Percentiles rank a stretch among this genome's conserved stretches.
phyloP scores from a whole-genome alignment of 2,888 invertebrate species.

The Apamea crenata region DNA sequence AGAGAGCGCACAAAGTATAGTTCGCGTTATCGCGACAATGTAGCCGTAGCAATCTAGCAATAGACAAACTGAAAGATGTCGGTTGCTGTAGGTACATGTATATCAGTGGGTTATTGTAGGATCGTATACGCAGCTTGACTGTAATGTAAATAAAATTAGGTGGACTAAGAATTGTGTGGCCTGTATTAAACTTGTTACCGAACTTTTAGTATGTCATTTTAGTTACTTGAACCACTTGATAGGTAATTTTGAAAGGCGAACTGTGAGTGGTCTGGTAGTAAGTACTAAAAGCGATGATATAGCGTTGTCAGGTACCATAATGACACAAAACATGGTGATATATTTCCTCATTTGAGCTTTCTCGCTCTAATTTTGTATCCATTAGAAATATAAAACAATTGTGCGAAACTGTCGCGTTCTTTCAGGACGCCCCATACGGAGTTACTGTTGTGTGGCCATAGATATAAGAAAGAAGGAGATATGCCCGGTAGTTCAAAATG shows the following conservation, averaged over 20 bases:
- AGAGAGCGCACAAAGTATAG: too few relatives aligned
- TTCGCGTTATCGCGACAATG: too few relatives aligned
- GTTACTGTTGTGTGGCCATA: slow-evolving; percentile 67
- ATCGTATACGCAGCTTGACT: slow-evolving; percentile 92
- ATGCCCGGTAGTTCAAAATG: too few relatives aligned
- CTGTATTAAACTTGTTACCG: not conserved
- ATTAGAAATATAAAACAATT: slow-evolving; percentile 72
- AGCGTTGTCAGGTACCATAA: too few relatives aligned
- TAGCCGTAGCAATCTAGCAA: too few relatives aligned
- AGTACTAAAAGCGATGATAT: not conserved
- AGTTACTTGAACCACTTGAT: not conserved
- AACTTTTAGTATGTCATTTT: not conserved
- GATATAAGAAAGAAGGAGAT: too few relatives aligned
- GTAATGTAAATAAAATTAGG: slow-evolving; percentile 78
- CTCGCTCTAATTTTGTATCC: slow-evolving; percentile 81
- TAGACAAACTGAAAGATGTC: slow-evolving; percentile 92
- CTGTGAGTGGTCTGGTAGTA: not conserved
- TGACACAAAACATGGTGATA: too few relatives aligned
- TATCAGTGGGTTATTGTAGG: slow-evolving; percentile 89
- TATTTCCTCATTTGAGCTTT: too few relatives aligned
- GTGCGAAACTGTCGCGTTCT: too few relatives aligned
- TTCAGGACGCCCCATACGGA: slow-evolving; percentile 94
- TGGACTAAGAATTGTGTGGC: too few relatives aligned
- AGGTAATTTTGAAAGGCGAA: too few relatives aligned
- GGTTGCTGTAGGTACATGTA: slow-evolving; percentile 87